phyloP scores from a whole-genome alignment of 2,888 invertebrate genomes.

The Eustalomyia histrio region DNA sequence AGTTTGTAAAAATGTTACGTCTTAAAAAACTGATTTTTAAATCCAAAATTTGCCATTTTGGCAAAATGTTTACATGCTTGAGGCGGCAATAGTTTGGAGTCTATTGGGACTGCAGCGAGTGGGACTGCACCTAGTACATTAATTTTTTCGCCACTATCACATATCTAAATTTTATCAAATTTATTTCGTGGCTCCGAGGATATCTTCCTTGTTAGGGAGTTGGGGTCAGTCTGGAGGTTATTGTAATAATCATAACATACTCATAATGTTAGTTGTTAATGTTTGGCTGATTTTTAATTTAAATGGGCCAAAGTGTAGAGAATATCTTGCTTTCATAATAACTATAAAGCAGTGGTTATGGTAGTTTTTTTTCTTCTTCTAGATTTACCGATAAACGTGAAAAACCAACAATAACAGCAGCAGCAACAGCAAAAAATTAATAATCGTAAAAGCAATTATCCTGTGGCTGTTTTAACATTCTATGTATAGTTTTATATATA shows the following conservation, averaged over 20 bases:
- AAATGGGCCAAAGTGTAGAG: slow-evolving; percentile 15
- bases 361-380: neutral
- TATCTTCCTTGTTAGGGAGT: slow-evolving; percentile 20
- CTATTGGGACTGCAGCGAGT: too few relatives aligned
- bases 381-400: neutral
- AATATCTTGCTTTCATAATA: neutral
- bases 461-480: slow-evolving; percentile 47
- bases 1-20: too few relatives aligned
- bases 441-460: slow-evolving; percentile 64
- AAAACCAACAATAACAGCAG: neutral
- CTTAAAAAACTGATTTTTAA: too few relatives aligned
- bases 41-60: too few relatives aligned
- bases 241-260: slow-evolving; percentile 21
- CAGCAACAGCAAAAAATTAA: slow-evolving; percentile 39
- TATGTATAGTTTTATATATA: slow-evolving; percentile 11
- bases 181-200: too few relatives aligned
- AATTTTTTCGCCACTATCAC: too few relatives aligned
- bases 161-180: too few relatives aligned
- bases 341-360: neutral
- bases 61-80: too few relatives aligned
- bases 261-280: slow-evolving; percentile 34
- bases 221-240: slow-evolving; percentile 46
- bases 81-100: too few relatives aligned
- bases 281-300: slow-evolving; percentile 31
- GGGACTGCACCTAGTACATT: too few relatives aligned